A percentile compares a stretch with the other conserved stretches of the same genome.
These are phyloP conservation scores for Amblyornis subalaris DNA, from an alignment of 2,113 vertebrate species.

Conservation along the genomic window DNA sequence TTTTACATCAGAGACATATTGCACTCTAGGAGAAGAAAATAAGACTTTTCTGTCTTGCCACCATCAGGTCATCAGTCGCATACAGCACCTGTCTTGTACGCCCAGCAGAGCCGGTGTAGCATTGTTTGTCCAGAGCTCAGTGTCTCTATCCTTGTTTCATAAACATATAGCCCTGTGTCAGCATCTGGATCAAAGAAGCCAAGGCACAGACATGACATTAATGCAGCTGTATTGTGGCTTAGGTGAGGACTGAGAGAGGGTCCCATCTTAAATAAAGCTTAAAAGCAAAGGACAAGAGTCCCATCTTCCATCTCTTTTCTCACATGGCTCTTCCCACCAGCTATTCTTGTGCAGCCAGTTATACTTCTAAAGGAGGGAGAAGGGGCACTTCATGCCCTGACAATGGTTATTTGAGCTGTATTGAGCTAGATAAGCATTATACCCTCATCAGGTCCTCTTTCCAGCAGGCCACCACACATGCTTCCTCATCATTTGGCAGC, in stretches of 20 bases:
- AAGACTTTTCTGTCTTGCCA: not conserved
- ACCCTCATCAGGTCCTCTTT: not conserved
- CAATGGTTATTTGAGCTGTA: not conserved
- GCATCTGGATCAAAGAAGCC: not conserved
- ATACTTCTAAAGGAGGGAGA: not conserved
- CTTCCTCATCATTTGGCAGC: not conserved
- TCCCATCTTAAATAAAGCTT: not conserved
- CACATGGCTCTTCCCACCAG: not conserved
- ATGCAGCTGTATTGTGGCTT: not conserved
- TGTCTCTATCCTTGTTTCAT: not conserved
- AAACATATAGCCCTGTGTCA: not conserved
- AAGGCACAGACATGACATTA: not conserved
- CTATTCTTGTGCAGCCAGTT: not conserved
- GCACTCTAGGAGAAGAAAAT: not conserved
- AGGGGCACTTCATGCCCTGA: not conserved
- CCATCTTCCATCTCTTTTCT: not conserved
- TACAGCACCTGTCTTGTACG: too few relatives aligned
- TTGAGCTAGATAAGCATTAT: not conserved
- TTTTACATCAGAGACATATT: not conserved
- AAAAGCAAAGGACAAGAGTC: not conserved
- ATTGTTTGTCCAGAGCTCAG: not conserved
- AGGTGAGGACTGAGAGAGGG: not conserved
- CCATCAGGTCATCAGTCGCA: rapidly evolving
- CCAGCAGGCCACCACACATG: not conserved
- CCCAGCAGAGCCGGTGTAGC: rapidly evolving